Evolutionary conservation across 2,888 invertebrate genomes (phyloP), one percentile per base, ranked within the genome.

Genomic region (Leptopilina syphax): DNA sequence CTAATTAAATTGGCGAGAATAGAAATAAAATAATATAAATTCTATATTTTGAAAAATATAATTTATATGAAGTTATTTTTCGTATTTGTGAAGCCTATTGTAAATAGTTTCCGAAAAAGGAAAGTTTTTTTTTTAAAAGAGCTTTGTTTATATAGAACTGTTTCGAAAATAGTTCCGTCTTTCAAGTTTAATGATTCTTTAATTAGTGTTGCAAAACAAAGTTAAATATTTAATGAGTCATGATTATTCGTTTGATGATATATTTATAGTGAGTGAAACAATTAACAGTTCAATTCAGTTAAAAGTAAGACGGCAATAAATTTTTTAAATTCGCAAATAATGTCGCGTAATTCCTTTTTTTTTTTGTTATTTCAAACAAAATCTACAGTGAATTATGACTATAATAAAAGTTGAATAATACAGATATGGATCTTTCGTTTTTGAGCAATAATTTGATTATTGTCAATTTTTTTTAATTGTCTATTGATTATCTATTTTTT

Each of bases 141-240:
- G 7, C 18, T n/a, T n/a, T 60, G 8, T 18, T n/a, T n/a, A 7
- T 44, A 44, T 44, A 44, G 8, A 13, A 60, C 7, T 60, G 60
- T 4, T 60, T n/a, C 60, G 4, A 60, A 60, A 60, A 60, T 60
- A 60, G 60, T 60, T 60, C n/a, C 7, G 7, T 3, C 5, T 60
- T 60, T 60, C 60, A 18, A n/a, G 44, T 44, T 44, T 44, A 44
- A 44, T 44, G 44, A 8, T 44, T 44, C 44, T 44, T 44, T 44
- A 44, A 44, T 34, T 44, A 44, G 18, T 60, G n/a, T 60, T 60
- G 60, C 60, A 60, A n/a, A 13, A 60, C 7, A 18, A 60, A 60
- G n/a, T 60, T 60, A 60, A 60, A 60, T 60, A 60, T 60, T 60
- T 60, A 57, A 57, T 10, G 60, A 60, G 60, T 60, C 60, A 4